Evolutionary conservation across 2,113 vertebrate genomes (phyloP).

Genomic region (Tonatia bakeri): DNA sequence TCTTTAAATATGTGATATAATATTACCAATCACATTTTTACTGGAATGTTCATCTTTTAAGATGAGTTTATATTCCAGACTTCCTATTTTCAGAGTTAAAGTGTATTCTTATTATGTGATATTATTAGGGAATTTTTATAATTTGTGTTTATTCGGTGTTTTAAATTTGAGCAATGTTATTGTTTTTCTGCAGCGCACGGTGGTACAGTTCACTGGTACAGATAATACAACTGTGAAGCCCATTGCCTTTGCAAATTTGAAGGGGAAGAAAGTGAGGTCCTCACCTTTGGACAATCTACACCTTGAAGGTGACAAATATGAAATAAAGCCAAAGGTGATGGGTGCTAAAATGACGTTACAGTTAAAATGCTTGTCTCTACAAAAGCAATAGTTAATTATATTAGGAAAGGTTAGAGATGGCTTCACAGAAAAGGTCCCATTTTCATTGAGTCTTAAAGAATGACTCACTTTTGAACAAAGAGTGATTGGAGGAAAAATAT

Average conservation of each 20-base stretch:
- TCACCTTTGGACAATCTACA: not conserved
- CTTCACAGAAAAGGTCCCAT: not conserved
- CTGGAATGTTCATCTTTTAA: not conserved
- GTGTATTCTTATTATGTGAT: not conserved
- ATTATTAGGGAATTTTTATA: not conserved
- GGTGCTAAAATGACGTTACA: not conserved
- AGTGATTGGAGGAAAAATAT: not conserved
- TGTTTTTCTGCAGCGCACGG: not conserved
- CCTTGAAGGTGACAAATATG: not conserved
- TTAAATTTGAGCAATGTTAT: not conserved
- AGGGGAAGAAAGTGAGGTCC: not conserved
- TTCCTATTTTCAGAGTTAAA: not conserved
- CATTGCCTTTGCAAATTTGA: not conserved
- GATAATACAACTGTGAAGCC: not conserved
- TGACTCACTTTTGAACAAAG: not conserved
- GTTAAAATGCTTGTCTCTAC: not conserved
- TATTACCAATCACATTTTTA: not conserved
- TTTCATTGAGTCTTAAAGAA: not conserved
- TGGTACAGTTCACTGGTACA: not conserved
- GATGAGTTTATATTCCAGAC: not conserved
- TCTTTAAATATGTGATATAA: not conserved
- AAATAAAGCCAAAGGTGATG: not conserved
- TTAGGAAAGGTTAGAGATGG: not conserved
- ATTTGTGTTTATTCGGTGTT: not conserved
- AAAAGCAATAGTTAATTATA: not conserved